phyloP scores from a whole-genome alignment of 2,113 vertebrate genomes.

The Setophaga coronata region DNA sequence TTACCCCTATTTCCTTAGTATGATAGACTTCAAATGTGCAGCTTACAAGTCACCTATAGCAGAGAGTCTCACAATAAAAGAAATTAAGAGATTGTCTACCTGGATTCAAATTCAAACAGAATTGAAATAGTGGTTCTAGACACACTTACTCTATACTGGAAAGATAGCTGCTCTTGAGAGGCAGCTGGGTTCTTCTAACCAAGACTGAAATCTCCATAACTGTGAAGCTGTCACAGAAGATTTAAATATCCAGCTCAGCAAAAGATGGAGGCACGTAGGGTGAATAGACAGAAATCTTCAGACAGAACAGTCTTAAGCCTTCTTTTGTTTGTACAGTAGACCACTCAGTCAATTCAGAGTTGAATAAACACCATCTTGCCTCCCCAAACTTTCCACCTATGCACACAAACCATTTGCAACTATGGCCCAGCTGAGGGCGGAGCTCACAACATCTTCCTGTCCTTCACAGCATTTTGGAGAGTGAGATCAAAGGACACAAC shows the following conservation, averaged over 20 bases:
- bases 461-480: background rate
- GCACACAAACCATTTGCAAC: background rate
- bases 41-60: background rate
- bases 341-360: background rate
- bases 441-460: background rate
- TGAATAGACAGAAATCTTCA: background rate
- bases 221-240: background rate
- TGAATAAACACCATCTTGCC: background rate
- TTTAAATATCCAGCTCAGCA: background rate
- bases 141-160: background rate
- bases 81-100: background rate
- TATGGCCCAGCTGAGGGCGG: background rate
- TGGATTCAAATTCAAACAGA: background rate
- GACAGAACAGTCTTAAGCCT: background rate
- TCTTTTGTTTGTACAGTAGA: background rate
- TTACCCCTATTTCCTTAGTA: background rate
- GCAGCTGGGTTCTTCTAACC: background rate
- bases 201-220: background rate
- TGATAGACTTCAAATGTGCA: background rate
- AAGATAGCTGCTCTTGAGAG: rapidly evolving
- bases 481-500: background rate
- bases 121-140: background rate
- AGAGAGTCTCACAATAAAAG: background rate
- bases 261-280: background rate
- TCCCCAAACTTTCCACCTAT: background rate